Percentiles rank a stretch among this genome's conserved stretches.
Evolutionary conservation across 2,113 vertebrate species (phyloP).

Genomic region (Manacus vitellinus): DNA sequence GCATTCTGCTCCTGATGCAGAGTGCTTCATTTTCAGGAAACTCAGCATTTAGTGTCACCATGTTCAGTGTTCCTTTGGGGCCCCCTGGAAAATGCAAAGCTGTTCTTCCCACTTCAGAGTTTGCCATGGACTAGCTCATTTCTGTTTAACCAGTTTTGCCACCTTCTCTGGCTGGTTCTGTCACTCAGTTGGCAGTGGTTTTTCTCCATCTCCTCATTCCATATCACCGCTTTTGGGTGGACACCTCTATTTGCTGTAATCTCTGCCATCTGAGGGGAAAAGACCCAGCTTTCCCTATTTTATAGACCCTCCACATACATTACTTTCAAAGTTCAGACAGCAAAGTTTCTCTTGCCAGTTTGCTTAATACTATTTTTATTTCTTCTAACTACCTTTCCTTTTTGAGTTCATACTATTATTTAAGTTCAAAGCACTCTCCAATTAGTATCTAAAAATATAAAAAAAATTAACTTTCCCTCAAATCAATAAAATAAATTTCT

Average conservation of each 20-base stretch:
- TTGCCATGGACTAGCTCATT: background rate
- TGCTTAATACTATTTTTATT: background rate
- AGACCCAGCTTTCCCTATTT: fast-evolving
- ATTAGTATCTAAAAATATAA: background rate
- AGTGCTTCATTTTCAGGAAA: background rate
- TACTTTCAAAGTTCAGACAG: background rate
- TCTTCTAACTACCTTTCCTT: background rate
- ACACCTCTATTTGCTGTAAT: background rate
- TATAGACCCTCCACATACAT: background rate
- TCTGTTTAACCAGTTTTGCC: background rate
- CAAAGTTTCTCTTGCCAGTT: background rate
- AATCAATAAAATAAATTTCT: background rate
- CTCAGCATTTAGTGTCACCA: background rate
- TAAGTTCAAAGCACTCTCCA: background rate
- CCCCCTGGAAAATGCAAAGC: background rate
- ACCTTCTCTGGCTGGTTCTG: background rate
- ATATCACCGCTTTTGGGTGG: background rate
- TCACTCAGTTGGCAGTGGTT: background rate
- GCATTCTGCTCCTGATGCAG: background rate
- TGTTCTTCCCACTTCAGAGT: background rate
- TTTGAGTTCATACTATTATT: background rate
- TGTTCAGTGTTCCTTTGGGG: background rate
- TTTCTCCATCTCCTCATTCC: background rate
- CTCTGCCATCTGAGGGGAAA: background rate
- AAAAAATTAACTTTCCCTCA: background rate